Base-by-base conservation (phyloP, 2,797 vertebrate species). In the Botia kubotai region DNA sequence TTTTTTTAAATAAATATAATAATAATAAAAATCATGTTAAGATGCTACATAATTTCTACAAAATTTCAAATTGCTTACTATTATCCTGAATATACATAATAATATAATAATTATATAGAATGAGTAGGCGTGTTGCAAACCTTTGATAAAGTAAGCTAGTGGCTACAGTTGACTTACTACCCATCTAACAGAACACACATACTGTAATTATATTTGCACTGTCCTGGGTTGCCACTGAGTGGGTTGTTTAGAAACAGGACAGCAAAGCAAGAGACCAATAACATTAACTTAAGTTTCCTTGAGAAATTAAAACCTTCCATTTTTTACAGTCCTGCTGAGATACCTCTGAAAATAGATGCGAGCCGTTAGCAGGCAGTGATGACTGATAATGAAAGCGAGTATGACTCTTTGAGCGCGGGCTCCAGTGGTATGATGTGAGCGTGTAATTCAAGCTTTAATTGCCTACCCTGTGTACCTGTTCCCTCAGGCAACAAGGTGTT, bases 381-480 rank as follows among this genome's bases (percentile, higher is more conserved):
- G 60, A 63, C 55, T 74, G 63, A 77, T 78, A 70, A 80, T 80
- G 19, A 83, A 83, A 85, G 73, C 21, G 53, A 60, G 69, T n/a
- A 7, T 52, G 43, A 57, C 57, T 76, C 43, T 76, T 80, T 80
- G 53, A 76, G 57, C 36, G 3, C 16, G 46, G n/a, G 68, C 69
- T 80, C 43, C 36, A 46, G 69, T 46, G 36, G 74, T 74, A 58
- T 74, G 33, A 50, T 52, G 36, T 60, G 63, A 79, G 72, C 58
- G 12, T 71, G 26, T 75, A 60, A 79, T 83, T 83, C 66, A 63
- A 55, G 70, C 66, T 75, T 83, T 83, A 75, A 79, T 83, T 83
- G 77, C 71, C 72, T 79, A 46, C 67, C 46, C 48, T 16, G 72
- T 80, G 23, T 69, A 70, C 53, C 50, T 75, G 72, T 70, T 79